These are phyloP conservation scores for Hoplodrina ambigua DNA, from an alignment of 2,888 invertebrate genomes.

Conservation along the genomic window DNA sequence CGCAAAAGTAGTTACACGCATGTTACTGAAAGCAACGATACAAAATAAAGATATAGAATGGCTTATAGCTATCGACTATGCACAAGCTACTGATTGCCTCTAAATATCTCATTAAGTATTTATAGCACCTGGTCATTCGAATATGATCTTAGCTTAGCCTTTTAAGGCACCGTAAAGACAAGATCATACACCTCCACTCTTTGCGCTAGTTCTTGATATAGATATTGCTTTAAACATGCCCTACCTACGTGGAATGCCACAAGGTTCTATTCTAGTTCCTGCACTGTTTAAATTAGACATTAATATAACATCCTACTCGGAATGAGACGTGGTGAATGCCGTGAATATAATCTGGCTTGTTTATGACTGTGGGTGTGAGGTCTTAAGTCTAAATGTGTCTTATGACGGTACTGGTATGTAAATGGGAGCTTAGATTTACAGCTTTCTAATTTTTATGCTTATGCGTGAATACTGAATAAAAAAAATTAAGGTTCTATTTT, in stretches of 20 bases:
- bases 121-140: not conserved
- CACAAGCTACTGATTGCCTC: not conserved
- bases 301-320: constrained; percentile 66
- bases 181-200: constrained; percentile 20
- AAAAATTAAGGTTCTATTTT: not conserved
- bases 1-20: not conserved
- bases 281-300: constrained; percentile 70
- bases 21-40: not conserved
- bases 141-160: not conserved
- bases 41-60: not conserved
- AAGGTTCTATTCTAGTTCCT: constrained; percentile 77
- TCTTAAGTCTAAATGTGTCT: constrained; percentile 18
- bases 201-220: constrained; percentile 31
- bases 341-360: constrained; percentile 62
- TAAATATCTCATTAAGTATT: not conserved
- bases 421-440: not conserved
- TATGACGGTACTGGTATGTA: constrained; percentile 3
- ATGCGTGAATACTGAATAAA: no score
- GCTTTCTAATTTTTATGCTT: not conserved
- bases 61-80: not conserved
- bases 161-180: constrained; percentile 2
- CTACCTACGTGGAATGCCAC: constrained; percentile 76
- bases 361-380: constrained; percentile 68
- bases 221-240: constrained; percentile 14
- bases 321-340: constrained; percentile 57